These are phyloP conservation scores for Globia sparganii DNA, from an alignment of 2,888 invertebrate species.

Conservation along the genomic window DNA sequence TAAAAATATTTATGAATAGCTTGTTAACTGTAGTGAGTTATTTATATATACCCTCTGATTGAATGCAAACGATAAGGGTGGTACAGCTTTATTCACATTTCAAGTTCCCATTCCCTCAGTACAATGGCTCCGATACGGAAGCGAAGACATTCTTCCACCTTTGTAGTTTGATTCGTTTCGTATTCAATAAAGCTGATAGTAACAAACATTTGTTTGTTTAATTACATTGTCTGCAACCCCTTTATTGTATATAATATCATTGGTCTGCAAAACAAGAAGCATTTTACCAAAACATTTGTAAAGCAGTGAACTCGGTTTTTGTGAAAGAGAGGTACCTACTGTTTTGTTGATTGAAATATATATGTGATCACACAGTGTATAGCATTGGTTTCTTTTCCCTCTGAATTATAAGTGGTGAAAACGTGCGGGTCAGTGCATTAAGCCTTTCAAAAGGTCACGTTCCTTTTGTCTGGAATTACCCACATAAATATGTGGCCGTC, in stretches of 20 bases:
- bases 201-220: constrained; percentile 39
- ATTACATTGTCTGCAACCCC: constrained; percentile 37
- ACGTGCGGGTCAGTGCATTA: constrained; percentile 38
- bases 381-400: constrained; percentile 39
- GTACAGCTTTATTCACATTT: constrained; percentile 64
- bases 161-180: constrained; percentile 63
- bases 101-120: constrained; percentile 65
- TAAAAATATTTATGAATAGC: no score
- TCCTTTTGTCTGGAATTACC: constrained; percentile 40
- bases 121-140: constrained; percentile 59
- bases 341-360: constrained; percentile 50
- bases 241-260: no score
- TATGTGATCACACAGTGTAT: constrained; percentile 46
- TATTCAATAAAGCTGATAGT: constrained; percentile 56
- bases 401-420: constrained; percentile 34
- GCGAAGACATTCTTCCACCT: constrained; percentile 60
- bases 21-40: constrained; percentile 27
- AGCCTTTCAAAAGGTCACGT: constrained; percentile 45
- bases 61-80: constrained; percentile 60
- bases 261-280: constrained; percentile 31
- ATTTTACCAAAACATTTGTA: constrained; percentile 23
- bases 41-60: constrained; percentile 54
- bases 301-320: not conserved
- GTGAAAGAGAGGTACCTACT: constrained; percentile 2
- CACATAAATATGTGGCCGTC: constrained; percentile 34